These are phyloP conservation scores for Eubasilissa splendida DNA, from an alignment of 2,888 invertebrate species.

Conservation along the genomic window DNA sequence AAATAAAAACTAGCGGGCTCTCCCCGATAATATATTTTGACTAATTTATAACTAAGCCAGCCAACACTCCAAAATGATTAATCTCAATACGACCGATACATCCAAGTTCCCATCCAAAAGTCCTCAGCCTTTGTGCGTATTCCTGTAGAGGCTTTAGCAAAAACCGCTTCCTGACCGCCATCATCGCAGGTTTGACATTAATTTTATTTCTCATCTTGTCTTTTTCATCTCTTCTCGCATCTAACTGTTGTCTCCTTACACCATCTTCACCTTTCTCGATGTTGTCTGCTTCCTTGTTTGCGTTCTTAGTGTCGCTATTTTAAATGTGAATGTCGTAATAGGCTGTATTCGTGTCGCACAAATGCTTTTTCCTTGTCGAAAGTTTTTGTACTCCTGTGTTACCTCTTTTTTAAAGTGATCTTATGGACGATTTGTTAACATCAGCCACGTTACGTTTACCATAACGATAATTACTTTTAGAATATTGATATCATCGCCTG, in stretches of 20 bases:
- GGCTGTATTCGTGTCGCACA: neutral
- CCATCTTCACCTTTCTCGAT: conserved; percentile 21
- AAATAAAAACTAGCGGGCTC: no score
- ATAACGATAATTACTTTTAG: no score
- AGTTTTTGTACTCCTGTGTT: conserved; percentile 6
- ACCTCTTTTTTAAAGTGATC: conserved; percentile 1
- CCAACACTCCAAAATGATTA: neutral
- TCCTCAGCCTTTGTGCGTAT: conserved; percentile 36
- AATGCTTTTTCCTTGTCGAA: conserved; percentile 1
- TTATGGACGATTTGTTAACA: neutral
- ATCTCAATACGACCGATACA: neutral
- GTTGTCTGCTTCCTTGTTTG: conserved; percentile 37
- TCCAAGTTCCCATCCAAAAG: conserved; percentile 22
- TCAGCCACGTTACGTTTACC: no score
- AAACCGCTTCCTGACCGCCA: conserved; percentile 57
- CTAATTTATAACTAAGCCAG: neutral
- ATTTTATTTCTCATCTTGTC: conserved; percentile 48
- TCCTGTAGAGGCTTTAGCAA: conserved; percentile 57
- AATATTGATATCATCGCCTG: no score
- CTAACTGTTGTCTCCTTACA: conserved; percentile 9
- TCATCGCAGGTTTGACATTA: conserved; percentile 57
- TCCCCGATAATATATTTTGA: no score
- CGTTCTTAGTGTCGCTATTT: neutral
- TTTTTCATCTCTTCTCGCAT: conserved; percentile 27
- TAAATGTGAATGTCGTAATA: neutral